Conservation (phyloP, 2,797 vertebrate genomes). For the Discoglossus pictus region DNA sequence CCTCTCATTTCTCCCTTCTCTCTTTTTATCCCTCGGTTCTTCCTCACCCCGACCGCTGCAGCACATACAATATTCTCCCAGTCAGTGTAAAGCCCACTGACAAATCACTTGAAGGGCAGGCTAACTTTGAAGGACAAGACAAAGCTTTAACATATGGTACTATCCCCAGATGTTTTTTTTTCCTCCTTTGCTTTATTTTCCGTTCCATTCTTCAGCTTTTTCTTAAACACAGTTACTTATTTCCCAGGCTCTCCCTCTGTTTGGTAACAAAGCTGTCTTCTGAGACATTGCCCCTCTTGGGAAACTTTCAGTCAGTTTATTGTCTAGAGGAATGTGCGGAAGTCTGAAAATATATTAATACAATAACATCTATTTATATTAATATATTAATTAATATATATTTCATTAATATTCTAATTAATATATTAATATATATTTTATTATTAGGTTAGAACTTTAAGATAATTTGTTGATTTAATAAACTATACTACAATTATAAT, state of each 20-base stretch:
- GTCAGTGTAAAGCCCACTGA: conserved; percentile 82
- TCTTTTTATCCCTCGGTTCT: conserved; percentile 46
- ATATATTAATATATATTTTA: too few species aligned
- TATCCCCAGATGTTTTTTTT: conserved; percentile 84
- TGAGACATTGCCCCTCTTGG: background rate
- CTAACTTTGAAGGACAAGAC: conserved; percentile 98
- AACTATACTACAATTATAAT: too few species aligned
- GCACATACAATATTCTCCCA: conserved; percentile 65
- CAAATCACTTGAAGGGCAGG: conserved; percentile 95
- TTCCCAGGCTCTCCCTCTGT: too few species aligned
- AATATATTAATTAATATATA: too few species aligned
- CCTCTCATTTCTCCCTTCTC: conserved; percentile 19
- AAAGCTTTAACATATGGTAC: conserved; percentile 95
- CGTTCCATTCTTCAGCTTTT: conserved; percentile 34
- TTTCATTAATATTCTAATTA: too few species aligned
- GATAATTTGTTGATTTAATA: too few species aligned
- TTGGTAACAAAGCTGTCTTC: too few species aligned
- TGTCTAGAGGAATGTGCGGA: too few species aligned
- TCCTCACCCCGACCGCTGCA: conserved; percentile 55
- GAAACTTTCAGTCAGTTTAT: background rate
- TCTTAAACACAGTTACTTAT: background rate
- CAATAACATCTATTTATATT: too few species aligned
- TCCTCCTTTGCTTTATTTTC: conserved; percentile 53
- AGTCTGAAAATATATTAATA: too few species aligned
- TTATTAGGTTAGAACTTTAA: too few species aligned